Conservation (phyloP, 1,140 invertebrate genomes). For the Formica exsecta region DNA sequence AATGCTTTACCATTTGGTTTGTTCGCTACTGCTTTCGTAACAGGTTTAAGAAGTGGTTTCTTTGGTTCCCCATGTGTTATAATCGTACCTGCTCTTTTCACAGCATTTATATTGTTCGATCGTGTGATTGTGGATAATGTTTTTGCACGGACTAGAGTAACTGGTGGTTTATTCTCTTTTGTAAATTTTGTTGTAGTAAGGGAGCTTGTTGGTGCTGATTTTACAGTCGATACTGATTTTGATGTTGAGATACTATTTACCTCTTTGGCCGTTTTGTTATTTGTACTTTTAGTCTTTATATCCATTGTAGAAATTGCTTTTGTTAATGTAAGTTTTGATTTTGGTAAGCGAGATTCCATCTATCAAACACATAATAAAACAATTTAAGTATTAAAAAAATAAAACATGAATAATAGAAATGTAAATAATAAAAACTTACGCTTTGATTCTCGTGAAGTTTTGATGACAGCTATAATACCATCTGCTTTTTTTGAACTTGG, state of each 20-base stretch:
- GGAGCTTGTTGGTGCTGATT: not conserved
- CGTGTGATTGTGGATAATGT: slow-evolving; percentile 73
- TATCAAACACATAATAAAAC: slow-evolving; percentile 46
- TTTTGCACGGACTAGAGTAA: slow-evolving; percentile 68
- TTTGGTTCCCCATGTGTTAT: slow-evolving; percentile 72
- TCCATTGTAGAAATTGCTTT: slow-evolving; percentile 11
- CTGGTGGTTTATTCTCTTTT: slow-evolving; percentile 79
- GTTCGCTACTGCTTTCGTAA: slow-evolving; percentile 46
- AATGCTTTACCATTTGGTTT: slow-evolving; percentile 24
- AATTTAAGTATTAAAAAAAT: not conserved
- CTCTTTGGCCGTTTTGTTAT: slow-evolving; percentile 4
- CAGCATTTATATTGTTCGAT: slow-evolving; percentile 56
- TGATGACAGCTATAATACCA: no score
- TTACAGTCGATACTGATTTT: slow-evolving; percentile 8
- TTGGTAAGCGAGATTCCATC: slow-evolving; percentile 83
- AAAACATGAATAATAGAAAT: no score
- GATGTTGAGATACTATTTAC: not conserved
- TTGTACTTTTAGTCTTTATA: slow-evolving; percentile 13
- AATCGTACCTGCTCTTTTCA: slow-evolving; percentile 77
- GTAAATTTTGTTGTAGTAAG: slow-evolving; percentile 55
- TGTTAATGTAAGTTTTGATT: slow-evolving; percentile 68
- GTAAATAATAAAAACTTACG: no score
- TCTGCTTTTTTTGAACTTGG: no score
- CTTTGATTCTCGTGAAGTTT: no score
- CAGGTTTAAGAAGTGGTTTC: slow-evolving; percentile 70